phyloP scores from a whole-genome alignment of 2,113 vertebrate genomes.

The Ramphastos sulfuratus region DNA sequence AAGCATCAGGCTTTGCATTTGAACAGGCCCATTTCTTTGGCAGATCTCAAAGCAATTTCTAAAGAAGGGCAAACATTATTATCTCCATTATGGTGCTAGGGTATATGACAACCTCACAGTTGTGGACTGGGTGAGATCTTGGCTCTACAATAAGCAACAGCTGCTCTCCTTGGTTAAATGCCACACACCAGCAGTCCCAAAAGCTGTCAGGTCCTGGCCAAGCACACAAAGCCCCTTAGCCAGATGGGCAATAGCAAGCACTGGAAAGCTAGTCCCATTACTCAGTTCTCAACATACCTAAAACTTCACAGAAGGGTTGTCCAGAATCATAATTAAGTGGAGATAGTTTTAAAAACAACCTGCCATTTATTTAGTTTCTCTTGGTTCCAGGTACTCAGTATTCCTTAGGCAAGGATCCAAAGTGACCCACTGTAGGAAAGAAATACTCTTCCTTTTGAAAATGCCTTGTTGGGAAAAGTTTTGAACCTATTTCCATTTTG shows the following conservation, averaged over 20 bases:
- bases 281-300: not conserved
- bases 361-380: not conserved
- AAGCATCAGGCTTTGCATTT: slow-evolving; percentile 54
- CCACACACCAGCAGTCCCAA: slow-evolving; percentile 3
- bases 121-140: slow-evolving; percentile 16
- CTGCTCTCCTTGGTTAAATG: slow-evolving; percentile 53
- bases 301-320: not conserved
- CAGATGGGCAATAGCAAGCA: slow-evolving; percentile 5
- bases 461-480: not conserved
- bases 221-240: not conserved
- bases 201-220: slow-evolving; percentile 14
- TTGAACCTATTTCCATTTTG: not conserved
- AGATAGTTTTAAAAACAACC: accelerated
- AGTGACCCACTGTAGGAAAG: not conserved
- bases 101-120: slow-evolving; percentile 31
- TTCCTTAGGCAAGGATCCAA: not conserved
- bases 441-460: not conserved
- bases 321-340: not conserved
- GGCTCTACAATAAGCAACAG: slow-evolving; percentile 21
- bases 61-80: slow-evolving; percentile 40
- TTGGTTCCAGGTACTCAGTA: not conserved
- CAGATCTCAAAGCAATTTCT: slow-evolving; percentile 50
- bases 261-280: not conserved
- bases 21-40: slow-evolving; percentile 50
- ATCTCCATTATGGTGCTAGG: not conserved